Conservation (phyloP, 2,888 invertebrate genomes). For the Drosophila stalkeri region DNA sequence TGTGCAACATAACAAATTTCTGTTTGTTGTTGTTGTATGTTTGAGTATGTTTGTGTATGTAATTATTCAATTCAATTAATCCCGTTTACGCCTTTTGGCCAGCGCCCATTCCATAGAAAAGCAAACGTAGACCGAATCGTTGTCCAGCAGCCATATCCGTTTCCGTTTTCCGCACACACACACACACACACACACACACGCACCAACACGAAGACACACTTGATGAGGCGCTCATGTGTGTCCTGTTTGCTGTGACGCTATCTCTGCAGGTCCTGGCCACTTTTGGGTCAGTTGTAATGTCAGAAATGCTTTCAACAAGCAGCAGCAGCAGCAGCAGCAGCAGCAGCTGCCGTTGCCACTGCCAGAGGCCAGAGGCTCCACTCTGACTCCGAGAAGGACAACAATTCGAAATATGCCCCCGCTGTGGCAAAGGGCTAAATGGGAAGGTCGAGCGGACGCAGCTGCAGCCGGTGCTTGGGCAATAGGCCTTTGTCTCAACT, state of each 20-base stretch:
- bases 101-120: slow-evolving; percentile 21
- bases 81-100: slow-evolving; percentile 66
- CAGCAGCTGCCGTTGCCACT: slow-evolving; percentile 27
- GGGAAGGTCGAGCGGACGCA: slow-evolving; percentile 13
- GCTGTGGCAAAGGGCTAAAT: slow-evolving; percentile 39
- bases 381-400: slow-evolving; percentile 30
- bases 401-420: slow-evolving; percentile 66
- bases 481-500: slow-evolving; percentile 64
- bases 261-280: slow-evolving; percentile 47
- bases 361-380: slow-evolving; percentile 38
- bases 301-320: slow-evolving; percentile 59
- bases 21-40: slow-evolving; percentile 20
- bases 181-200: slow-evolving; percentile 29
- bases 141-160: slow-evolving; percentile 73
- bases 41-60: slow-evolving; percentile 56
- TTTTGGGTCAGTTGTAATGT: slow-evolving; percentile 64
- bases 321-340: slow-evolving; percentile 11
- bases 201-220: slow-evolving; percentile 10
- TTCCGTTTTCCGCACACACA: slow-evolving; percentile 62
- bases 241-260: slow-evolving; percentile 36
- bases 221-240: slow-evolving; percentile 56
- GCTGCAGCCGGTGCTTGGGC: slow-evolving; percentile 20
- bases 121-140: slow-evolving; percentile 45
- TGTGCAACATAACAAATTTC: slow-evolving; percentile 11
- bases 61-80: slow-evolving; percentile 82